Conservation (phyloP, 2,113 vertebrate genomes). For the Catharus minimus region DNA sequence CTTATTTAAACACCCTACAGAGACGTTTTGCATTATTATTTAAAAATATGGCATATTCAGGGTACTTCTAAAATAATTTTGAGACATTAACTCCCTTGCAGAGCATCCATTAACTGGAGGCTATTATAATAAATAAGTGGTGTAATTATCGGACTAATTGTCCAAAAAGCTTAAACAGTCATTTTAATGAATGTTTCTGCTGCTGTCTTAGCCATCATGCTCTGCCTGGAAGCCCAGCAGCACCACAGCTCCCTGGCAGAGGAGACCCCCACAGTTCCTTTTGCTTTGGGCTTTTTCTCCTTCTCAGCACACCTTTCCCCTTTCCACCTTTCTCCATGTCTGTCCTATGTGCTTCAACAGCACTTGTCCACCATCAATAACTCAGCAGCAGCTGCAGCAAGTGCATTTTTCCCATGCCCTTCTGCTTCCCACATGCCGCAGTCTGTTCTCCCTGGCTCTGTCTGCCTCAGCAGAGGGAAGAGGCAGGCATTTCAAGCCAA, state of each 20-base stretch:
- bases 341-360: not conserved
- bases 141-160: not conserved
- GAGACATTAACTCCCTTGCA: constrained; percentile 17
- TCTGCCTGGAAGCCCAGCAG: not conserved
- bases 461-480: not conserved
- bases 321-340: not conserved
- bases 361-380: rapidly evolving
- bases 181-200: not conserved
- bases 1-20: not conserved
- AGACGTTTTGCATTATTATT: not conserved
- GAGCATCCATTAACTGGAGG: constrained; percentile 33
- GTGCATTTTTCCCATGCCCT: not conserved
- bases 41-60: not conserved
- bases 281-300: not conserved
- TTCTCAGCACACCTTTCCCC: not conserved
- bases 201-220: not conserved
- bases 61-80: constrained; percentile 33
- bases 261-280: not conserved
- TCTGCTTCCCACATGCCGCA: not conserved
- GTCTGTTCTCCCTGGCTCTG: not conserved
- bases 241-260: not conserved
- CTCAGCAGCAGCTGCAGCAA: not conserved
- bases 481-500: not conserved
- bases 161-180: constrained; percentile 14
- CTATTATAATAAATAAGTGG: constrained; percentile 52